Conservation (phyloP, 2,888 invertebrate species). For the Sceliomorpha sp. region DNA sequence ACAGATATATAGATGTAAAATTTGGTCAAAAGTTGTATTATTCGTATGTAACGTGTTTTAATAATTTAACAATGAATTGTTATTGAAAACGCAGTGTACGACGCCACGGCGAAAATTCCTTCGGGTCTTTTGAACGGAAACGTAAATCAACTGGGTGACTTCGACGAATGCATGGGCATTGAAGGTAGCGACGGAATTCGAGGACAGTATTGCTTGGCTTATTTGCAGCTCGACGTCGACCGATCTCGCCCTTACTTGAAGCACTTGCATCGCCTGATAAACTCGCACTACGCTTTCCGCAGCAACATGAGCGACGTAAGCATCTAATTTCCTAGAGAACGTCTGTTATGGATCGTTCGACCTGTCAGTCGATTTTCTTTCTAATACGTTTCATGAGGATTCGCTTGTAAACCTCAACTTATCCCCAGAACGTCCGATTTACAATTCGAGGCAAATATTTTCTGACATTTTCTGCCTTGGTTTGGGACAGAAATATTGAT, state of each 20-base stretch:
- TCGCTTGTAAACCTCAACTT: too few relatives aligned
- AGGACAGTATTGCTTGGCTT: slow-evolving; percentile 86
- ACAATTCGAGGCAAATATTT: too few relatives aligned
- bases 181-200: slow-evolving; percentile 80
- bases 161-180: slow-evolving; percentile 84
- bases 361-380: not conserved
- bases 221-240: slow-evolving; percentile 83
- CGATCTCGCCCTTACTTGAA: slow-evolving; percentile 80
- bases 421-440: too few relatives aligned
- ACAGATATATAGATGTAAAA: too few relatives aligned
- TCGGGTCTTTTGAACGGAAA: slow-evolving; percentile 86
- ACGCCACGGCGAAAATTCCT: slow-evolving; percentile 86
- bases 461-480: too few relatives aligned
- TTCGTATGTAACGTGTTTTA: slow-evolving; percentile 3
- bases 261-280: slow-evolving; percentile 82
- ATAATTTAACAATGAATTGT: too few relatives aligned
- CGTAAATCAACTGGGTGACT: slow-evolving; percentile 87
- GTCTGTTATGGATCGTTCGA: slow-evolving; percentile 28
- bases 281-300: slow-evolving; percentile 84
- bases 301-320: slow-evolving; percentile 86
- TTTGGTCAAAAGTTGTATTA: not conserved
- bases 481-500: too few relatives aligned
- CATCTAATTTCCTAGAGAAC: slow-evolving; percentile 62
- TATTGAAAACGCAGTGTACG: slow-evolving; percentile 88
- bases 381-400: too few relatives aligned